Evolutionary conservation across 2,888 invertebrate genomes (phyloP), one percentile per base, ranked within the genome.

Genomic region (Drosophila neotestacea): DNA sequence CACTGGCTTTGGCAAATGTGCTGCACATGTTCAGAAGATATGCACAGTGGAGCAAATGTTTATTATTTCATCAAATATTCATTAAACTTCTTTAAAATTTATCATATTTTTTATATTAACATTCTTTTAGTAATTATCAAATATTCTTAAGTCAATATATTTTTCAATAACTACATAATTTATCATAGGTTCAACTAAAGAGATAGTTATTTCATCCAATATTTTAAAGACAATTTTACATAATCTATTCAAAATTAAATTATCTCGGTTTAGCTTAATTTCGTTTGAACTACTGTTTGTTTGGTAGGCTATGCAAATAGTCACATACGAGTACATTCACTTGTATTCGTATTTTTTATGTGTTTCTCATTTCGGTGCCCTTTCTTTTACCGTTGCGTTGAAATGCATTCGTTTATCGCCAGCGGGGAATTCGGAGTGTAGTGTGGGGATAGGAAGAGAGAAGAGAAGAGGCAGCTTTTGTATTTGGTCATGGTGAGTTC

Each of bases 401-500:
- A 86, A 88, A 86, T 81, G 65, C 73, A 73, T 73, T 66, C 81
- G 65, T 27, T 77, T 80, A 85, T 61, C 71, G 71, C 60, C 34
- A 60, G 67, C 44, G 16, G 16, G 10, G 59, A 32, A 22, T 32
- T 42, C 4, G 0, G 39, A 11, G 51, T 28, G 10, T 30, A 16
- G 44, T 16, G 34, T 16, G 52, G 32, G 32, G 54, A 47, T 4
- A 16, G 56, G 4, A 44, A 10, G 16, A 16, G 11, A 13, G 9
- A 11, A 50, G 1, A 6, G 42, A 42, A 22, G 55, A 55, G 56
- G 60, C 67, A 68, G 76, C 65, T 59, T 70, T 61, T 71, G 66
- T 59, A 70, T 72, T 73, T 77, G 79, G 76, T 73, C 85, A 77
- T 83, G 86, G 73, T 77, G 90, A 87, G 90, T 87, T 87, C 90